Evolutionary conservation across 2,113 vertebrate genomes (phyloP).

Genomic region (Halichoeres trimaculatus): DNA sequence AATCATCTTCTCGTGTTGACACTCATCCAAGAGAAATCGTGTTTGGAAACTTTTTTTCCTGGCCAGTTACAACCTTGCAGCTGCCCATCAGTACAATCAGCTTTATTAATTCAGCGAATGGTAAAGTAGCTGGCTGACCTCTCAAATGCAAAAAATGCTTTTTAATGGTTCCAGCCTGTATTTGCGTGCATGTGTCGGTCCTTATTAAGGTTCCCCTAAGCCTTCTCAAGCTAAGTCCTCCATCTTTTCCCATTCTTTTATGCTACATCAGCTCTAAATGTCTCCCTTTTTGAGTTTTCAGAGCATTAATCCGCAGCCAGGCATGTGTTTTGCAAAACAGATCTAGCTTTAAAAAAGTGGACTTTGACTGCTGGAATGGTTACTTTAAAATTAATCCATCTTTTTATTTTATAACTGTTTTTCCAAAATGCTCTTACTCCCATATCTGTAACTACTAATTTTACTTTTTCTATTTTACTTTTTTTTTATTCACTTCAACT

Average conservation of each 20-base stretch:
- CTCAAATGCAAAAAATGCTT: background rate
- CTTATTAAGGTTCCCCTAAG: background rate
- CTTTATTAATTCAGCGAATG: background rate
- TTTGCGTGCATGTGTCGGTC: background rate
- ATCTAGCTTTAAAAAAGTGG: constrained; percentile 5
- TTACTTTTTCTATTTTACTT: background rate
- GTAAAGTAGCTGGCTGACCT: background rate
- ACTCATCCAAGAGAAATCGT: too few relatives aligned
- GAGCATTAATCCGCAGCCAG: background rate
- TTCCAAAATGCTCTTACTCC: too few relatives aligned
- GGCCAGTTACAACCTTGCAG: too few relatives aligned
- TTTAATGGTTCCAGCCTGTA: background rate
- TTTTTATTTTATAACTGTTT: background rate
- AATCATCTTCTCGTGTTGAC: background rate
- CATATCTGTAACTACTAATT: background rate
- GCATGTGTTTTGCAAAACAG: background rate
- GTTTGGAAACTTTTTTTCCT: background rate
- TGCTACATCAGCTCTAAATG: constrained; percentile 23
- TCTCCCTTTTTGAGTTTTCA: constrained; percentile 9
- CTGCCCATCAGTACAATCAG: background rate
- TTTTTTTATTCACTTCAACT: background rate
- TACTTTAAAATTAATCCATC: background rate
- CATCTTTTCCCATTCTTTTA: constrained; percentile 9
- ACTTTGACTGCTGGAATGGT: background rate
- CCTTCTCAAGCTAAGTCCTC: constrained; percentile 17